Evolutionary conservation across 2,797 vertebrate species (phyloP), one percentile per base, ranked within the genome.

Genomic region (Capromys pilorides): DNA sequence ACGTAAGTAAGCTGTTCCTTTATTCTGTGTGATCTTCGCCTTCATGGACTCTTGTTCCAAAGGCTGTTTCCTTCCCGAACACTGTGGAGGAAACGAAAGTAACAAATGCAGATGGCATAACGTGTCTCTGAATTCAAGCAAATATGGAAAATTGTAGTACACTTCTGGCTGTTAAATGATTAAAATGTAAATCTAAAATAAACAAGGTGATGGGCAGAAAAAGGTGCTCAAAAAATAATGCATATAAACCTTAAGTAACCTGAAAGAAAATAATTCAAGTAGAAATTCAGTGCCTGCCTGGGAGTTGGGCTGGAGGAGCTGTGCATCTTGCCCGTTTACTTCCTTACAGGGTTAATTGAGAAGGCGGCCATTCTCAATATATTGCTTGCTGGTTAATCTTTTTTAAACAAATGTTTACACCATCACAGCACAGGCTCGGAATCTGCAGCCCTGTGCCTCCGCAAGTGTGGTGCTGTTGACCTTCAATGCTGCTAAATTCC

Each of bases 1-100:
- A 21, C 26, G 5, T 13, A 14, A 49, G 26, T 6, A 41, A 84
- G 31, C 78, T 75, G 16, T 41, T 41, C 64, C 0, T 19, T 79
- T 75, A n/a, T 22, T 61, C 69, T 51, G 0, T n/a, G n/a, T 13
- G 12, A 33, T n/a, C 71, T 64, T 95, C 92, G 96, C 95, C 90
- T 96, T 89, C 93, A 85, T 96, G 89, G 11, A 51, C 31, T 64
- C 78, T 64, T 59, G 62, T 97, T 94, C 89, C 94, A 71, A 94
- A 85, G 36, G 67, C 83, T 95, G 75, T 86, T 95, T 81, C 9
- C 66, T 28, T 61, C 45, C 69, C 91, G 36, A 66, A 59, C 83
- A 21, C 85, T 77, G 45, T 36, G 59, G 92, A 73, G 0, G 26
- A 87, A 49, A 64, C 12, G 7, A 24, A n/a, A 22, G 57, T 54